Percentiles rank a stretch among this genome's conserved stretches.
These are phyloP conservation scores for Grus americana DNA, from an alignment of 2,113 vertebrate species.

Conservation along the genomic window DNA sequence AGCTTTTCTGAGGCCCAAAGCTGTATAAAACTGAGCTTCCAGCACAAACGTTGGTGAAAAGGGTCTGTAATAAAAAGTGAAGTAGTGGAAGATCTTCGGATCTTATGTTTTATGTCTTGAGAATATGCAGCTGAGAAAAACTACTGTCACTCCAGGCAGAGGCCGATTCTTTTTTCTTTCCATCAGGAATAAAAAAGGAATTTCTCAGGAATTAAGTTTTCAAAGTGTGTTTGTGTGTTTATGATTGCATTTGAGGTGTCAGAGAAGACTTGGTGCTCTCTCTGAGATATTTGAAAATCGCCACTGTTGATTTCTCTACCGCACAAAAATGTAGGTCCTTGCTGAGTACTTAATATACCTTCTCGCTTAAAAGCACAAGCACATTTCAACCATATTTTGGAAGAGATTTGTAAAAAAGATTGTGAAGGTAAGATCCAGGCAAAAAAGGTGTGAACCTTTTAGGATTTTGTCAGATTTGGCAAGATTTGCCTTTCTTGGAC, in stretches of 20 bases:
- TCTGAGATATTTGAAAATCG: fast-evolving
- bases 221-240: neutral
- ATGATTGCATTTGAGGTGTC: neutral
- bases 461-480: neutral
- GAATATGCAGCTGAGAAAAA: neutral
- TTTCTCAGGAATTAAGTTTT: neutral
- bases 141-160: neutral
- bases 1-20: neutral
- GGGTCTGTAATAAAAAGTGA: neutral
- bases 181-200: neutral
- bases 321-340: neutral
- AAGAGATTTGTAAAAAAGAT: neutral
- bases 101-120: neutral
- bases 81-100: neutral
- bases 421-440: neutral
- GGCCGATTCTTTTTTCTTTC: neutral
- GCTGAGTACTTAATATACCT: neutral
- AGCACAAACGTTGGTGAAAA: neutral
- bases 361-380: neutral
- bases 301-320: neutral
- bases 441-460: neutral
- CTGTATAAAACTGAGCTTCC: neutral
- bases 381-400: neutral
- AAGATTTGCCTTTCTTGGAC: neutral
- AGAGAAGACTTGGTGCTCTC: neutral